Evolutionary conservation across 2,797 vertebrate species (phyloP), one percentile per base, ranked within the genome.

Genomic region (Podarcis lilfordi): DNA sequence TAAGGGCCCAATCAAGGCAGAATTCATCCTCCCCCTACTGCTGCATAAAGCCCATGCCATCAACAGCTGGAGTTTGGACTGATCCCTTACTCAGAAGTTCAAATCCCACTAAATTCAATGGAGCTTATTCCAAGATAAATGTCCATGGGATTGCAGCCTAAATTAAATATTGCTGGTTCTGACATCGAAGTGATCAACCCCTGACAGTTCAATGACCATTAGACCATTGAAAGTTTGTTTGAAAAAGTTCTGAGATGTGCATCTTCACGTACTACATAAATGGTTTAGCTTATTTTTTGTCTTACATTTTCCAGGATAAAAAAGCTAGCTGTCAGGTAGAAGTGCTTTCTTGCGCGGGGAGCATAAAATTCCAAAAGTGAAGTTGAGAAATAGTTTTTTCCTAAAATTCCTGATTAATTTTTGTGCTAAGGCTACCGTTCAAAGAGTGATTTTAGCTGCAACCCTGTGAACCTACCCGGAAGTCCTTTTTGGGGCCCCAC

Each of bases 151-250:
- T 27, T 83, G 43, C 27, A 68, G 37, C 37, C 32, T 68, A 37
- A 43, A 35, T 78, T 90, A 92, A 89, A 80, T 8, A 79, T 40
- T 90, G 3, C 85, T 86, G 82, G 89, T 94, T 90, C 77, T 66
- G 25, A 88, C 86, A 87, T 10, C 32, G 71, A 13, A 66, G 89
- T 93, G 92, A 29, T 93, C 91, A 91, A 91, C 90, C 91, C n/a
- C 21, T 50, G 40, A 77, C 4, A 29, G 43, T 27, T 17, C 37
- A 55, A 15, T 15, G 13, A 55, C 50, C 3, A 55, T 55, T 55
- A 55, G 50, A 15, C 37, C 43, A 23, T 82, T 69, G 27, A 4
- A 27, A 17, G n/a, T 32, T 19, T 55, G 29, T 43, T 55, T 59
- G 40, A 45, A 29, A 68, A 29, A 37, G 64, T 25, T 50, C 19